phyloP scores from a whole-genome alignment of 2,888 invertebrate genomes.

The Unio pictorum region DNA sequence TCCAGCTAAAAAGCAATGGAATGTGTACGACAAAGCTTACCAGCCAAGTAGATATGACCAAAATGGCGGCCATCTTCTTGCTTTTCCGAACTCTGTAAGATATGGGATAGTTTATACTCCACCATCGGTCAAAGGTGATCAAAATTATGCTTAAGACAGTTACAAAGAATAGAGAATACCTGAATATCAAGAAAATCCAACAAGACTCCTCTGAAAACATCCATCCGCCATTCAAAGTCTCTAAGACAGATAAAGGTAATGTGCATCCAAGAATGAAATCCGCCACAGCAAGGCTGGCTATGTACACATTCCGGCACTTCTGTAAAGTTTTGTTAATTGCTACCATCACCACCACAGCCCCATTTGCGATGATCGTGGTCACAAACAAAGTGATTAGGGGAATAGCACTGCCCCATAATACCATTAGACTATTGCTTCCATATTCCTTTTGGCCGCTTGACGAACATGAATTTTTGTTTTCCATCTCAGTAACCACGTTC shows the following conservation, averaged over 20 bases:
- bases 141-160: conserved; percentile 59
- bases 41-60: conserved; percentile 47
- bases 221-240: conserved; percentile 45
- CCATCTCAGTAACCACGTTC: conserved; percentile 6
- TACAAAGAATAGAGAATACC: conserved; percentile 50
- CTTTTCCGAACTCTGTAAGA: conserved; percentile 56
- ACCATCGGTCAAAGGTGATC: conserved; percentile 60
- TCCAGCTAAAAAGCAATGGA: conserved; percentile 49
- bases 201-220: conserved; percentile 35
- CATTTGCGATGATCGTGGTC: conserved; percentile 52
- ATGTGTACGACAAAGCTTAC: conserved; percentile 50
- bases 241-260: conserved; percentile 50
- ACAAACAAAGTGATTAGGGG: conserved; percentile 48
- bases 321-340: conserved; percentile 42
- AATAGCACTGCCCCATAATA: conserved; percentile 30
- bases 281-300: conserved; percentile 57
- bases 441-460: conserved; percentile 8
- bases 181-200: conserved; percentile 40
- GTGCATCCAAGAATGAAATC: conserved; percentile 56
- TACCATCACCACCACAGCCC: conserved; percentile 55
- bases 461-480: conserved; percentile 20
- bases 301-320: conserved; percentile 58
- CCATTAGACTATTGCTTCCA: conserved; percentile 11
- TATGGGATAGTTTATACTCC: conserved; percentile 62
- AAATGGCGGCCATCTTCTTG: conserved; percentile 40